phyloP scores from a whole-genome alignment of 2,888 invertebrate genomes.

The Catonia carolina region DNA sequence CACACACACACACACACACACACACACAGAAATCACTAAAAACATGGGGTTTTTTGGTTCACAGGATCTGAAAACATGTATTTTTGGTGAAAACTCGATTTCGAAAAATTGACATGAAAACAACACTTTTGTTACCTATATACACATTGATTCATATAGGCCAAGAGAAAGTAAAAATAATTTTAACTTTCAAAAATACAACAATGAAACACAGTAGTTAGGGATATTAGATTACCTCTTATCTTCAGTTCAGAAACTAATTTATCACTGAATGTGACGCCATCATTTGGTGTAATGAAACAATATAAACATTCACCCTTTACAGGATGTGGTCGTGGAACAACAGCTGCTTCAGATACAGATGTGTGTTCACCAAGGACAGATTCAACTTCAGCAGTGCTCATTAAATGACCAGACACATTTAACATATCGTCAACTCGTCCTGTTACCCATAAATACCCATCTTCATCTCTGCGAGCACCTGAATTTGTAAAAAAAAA shows the following conservation, averaged over 20 bases:
- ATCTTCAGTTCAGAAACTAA: constrained; percentile 65
- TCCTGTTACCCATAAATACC: constrained; percentile 94
- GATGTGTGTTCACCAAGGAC: constrained; percentile 68
- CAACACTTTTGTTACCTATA: too few species aligned
- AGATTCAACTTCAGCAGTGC: constrained; percentile 89
- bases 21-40: too few species aligned
- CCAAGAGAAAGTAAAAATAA: too few species aligned
- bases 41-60: too few species aligned
- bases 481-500: constrained; percentile 49
- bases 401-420: constrained; percentile 96
- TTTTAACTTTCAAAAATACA: too few species aligned
- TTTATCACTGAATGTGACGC: constrained; percentile 59
- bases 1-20: too few species aligned
- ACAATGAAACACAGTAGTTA: too few species aligned
- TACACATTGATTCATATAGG: too few species aligned
- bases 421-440: constrained; percentile 98
- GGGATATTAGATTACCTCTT: constrained; percentile 44
- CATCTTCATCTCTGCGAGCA: constrained; percentile 84
- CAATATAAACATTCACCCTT: constrained; percentile 98
- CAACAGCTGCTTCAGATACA: constrained; percentile 94
- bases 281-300: constrained; percentile 87
- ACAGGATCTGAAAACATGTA: too few species aligned
- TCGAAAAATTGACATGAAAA: too few species aligned
- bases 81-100: too few species aligned
- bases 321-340: constrained; percentile 86